Conservation (phyloP, 2,797 vertebrate species). For the Ptychobarbus kaznakovi region DNA sequence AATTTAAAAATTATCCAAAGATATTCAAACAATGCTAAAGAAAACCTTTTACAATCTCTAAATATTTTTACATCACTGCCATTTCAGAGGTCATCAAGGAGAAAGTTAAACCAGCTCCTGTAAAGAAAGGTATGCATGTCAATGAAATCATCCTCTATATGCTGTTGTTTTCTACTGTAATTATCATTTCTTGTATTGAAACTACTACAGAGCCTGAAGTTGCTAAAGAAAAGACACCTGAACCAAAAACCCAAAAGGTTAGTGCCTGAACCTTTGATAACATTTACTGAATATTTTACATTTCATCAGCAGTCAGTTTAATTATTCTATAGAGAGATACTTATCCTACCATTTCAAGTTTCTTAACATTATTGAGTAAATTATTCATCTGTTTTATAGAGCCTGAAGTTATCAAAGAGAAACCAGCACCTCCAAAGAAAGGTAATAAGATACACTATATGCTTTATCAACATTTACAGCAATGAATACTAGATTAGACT, state of each 20-base stretch:
- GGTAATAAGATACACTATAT: background rate
- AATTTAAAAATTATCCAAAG: background rate
- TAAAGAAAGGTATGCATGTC: conserved; percentile 55
- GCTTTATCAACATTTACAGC: too few relatives aligned
- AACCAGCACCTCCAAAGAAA: conserved; percentile 29
- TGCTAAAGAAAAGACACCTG: conserved; percentile 24
- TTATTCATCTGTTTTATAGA: conserved; percentile 5
- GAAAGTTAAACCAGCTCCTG: conserved; percentile 43
- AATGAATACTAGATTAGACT: background rate
- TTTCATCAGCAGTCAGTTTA: background rate
- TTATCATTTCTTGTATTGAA: background rate
- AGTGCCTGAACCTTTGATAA: background rate
- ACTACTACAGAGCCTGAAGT: conserved; percentile 29
- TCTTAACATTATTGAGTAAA: background rate
- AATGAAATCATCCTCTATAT: background rate
- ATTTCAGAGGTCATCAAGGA: conserved; percentile 27
- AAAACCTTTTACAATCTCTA: background rate
- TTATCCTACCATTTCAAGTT: background rate
- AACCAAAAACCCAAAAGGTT: background rate
- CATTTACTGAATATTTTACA: background rate
- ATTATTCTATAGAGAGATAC: background rate
- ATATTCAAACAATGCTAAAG: background rate
- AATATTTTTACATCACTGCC: background rate
- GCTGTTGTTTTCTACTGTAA: background rate
- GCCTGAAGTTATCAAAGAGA: conserved; percentile 16